Conservation (phyloP, 2,113 vertebrate species). For the Lycocorax pyrrhopterus region DNA sequence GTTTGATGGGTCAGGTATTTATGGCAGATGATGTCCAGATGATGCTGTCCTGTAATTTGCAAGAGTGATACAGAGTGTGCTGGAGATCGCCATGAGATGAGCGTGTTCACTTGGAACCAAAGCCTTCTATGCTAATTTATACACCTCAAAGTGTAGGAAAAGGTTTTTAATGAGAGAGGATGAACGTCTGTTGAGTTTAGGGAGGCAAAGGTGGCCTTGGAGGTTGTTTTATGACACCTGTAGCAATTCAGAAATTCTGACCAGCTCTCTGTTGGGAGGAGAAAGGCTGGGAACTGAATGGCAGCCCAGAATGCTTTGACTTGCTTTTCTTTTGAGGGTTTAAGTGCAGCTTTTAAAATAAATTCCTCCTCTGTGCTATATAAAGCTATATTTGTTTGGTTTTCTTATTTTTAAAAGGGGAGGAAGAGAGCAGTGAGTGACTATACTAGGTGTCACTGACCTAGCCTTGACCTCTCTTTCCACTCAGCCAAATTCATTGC, state of each 20-base stretch:
- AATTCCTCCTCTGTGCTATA: slow-evolving; percentile 11
- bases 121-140: neutral
- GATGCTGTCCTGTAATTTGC: neutral
- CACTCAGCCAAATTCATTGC: neutral
- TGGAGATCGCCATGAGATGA: neutral
- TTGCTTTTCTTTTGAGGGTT: neutral
- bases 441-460: slow-evolving; percentile 23
- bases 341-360: neutral
- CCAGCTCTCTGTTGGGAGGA: neutral
- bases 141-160: neutral
- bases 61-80: neutral
- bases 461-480: neutral
- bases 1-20: neutral
- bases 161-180: neutral
- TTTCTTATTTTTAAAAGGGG: neutral
- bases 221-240: neutral
- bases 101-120: neutral
- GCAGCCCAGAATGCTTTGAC: neutral
- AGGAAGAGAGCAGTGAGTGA: neutral
- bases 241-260: neutral
- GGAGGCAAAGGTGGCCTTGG: neutral
- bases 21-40: neutral
- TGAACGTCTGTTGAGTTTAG: neutral
- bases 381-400: slow-evolving; percentile 10
- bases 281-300: neutral